Conservation (phyloP, 2,888 invertebrate genomes). For the Ichneumoninae sp. region DNA sequence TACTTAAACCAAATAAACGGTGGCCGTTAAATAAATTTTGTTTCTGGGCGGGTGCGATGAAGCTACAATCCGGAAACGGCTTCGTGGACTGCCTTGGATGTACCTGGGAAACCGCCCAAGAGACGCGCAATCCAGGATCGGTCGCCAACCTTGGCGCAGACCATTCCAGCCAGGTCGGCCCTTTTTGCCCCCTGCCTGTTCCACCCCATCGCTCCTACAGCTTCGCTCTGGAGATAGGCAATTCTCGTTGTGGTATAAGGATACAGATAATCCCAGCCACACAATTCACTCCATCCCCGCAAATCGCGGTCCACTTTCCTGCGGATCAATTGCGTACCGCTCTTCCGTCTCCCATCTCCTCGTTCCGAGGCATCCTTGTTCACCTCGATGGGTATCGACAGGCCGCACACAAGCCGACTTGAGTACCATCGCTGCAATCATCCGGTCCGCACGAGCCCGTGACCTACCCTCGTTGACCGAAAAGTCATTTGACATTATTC, state of each 20-base stretch:
- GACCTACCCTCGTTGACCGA: neutral
- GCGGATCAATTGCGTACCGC: neutral
- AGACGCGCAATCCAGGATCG: no score
- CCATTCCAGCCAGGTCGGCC: no score
- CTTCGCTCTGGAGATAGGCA: neutral
- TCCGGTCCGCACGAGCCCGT: neutral
- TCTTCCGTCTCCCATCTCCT: neutral
- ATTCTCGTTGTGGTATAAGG: neutral
- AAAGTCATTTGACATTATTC: constrained; percentile 1
- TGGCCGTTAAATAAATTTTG: no score
- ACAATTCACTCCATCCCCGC: neutral
- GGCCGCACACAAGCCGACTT: neutral
- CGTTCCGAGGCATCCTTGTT: neutral
- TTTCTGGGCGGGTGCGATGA: no score
- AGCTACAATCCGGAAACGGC: no score
- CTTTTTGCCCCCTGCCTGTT: neutral
- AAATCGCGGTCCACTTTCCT: constrained; percentile 5
- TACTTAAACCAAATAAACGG: no score
- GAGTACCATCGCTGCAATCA: neutral
- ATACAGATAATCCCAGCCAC: neutral
- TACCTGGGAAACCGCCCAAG: no score
- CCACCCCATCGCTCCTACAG: neutral
- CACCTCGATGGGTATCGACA: neutral
- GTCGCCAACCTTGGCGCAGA: no score
- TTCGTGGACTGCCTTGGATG: no score